Evolutionary conservation across 2,797 vertebrate genomes (phyloP), one percentile per base, ranked within the genome.

Genomic region (Zenarchopterus dispar): DNA sequence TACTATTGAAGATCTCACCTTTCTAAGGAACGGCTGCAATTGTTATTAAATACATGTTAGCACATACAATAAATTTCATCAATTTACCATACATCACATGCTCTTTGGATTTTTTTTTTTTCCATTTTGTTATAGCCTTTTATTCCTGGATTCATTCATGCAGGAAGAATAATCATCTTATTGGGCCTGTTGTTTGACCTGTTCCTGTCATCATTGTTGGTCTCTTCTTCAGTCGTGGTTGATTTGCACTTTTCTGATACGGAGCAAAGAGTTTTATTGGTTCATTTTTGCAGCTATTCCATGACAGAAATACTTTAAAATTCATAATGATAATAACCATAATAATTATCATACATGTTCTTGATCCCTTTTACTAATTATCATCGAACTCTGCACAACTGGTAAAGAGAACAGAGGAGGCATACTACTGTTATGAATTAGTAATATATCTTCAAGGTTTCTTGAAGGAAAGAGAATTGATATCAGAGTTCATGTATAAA

Each of bases 401-500:
- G 49, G 48, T 52, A 3, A 23, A 55, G 10, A 18, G 45, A 78
- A 56, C 45, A 63, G 24, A 60, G 64, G 79, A 56, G 45, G 50
- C 18, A 33, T 16, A 47, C 62, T 53, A 46, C 46, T 60, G 47
- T 39, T 62, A 58, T 84, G 36, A 73, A 81, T 84, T 47, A 64
- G 23, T 73, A 64, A 80, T 73, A 62, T 57, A 4, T 75, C 50
- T 73, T 62, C 24, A 70, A 53, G 54, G 70, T 64, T 82, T 72
- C 43, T 52, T n/a, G 28, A 41, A 62, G 70, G 48, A 65, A 81
- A 71, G 63, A 68, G 46, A 85, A 80, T 69, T 74, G 26, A 72
- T 67, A 62, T 73, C 58, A 78, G 68, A 66, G 73, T 78, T 76
- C 57, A 73, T 77, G 53, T 79, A 71, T 68, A 56, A 78, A 77